Evolutionary conservation across 2,797 vertebrate species (phyloP).

Genomic region (Rhodeus uyekii): DNA sequence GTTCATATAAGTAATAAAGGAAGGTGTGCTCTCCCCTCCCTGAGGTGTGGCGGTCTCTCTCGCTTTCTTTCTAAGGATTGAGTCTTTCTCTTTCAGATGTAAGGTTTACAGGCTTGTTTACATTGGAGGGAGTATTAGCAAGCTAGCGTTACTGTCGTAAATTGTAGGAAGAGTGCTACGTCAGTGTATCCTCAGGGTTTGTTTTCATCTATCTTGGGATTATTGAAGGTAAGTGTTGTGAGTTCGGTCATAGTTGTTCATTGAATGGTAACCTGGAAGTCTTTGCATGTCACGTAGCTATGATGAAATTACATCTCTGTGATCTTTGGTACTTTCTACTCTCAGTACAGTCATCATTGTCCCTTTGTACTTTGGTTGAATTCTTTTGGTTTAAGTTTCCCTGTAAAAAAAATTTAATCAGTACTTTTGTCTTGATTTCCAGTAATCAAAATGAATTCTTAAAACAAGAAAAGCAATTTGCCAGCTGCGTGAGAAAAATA

Average conservation of each 20-base stretch:
- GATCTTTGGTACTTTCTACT: constrained; percentile 25
- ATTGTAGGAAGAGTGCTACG: neutral
- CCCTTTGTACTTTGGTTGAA: neutral
- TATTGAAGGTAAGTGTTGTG: constrained; percentile 26
- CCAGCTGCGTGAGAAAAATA: too few relatives aligned
- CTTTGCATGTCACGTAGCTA: neutral
- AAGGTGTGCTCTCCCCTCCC: constrained; percentile 41
- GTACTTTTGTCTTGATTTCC: neutral
- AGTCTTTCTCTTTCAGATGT: constrained; percentile 1
- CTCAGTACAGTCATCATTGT: neutral
- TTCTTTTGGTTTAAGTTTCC: neutral
- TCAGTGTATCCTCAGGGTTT: constrained; percentile 1
- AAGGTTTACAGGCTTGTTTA: neutral
- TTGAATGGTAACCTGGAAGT: neutral
- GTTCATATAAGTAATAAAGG: constrained; percentile 66
- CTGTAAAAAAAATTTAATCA: neutral
- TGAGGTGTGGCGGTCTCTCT: constrained; percentile 27
- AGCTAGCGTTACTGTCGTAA: neutral
- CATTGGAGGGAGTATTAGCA: constrained; percentile 1
- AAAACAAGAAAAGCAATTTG: too few relatives aligned
- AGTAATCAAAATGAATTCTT: too few relatives aligned
- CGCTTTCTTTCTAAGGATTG: neutral
- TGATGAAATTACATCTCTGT: neutral
- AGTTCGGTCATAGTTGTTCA: neutral
- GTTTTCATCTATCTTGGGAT: neutral